A percentile compares a stretch with the other conserved stretches of the same genome.
Evolutionary conservation across 2,888 invertebrate species (phyloP).

Genomic region (Nomada ruficornis): DNA sequence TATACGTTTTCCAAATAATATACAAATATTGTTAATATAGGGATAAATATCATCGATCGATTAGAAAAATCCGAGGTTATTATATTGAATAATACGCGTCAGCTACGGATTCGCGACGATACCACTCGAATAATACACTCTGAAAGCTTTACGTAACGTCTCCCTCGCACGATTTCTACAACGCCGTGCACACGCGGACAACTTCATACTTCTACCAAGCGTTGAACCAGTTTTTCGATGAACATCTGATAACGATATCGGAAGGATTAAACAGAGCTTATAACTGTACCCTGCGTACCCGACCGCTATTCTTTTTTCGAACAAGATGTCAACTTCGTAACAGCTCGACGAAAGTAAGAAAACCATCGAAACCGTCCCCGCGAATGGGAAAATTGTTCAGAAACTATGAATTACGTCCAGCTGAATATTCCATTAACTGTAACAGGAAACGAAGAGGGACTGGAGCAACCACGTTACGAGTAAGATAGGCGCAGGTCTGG

Average conservation of each 20-base stretch:
- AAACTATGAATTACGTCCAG: slow-evolving; percentile 79
- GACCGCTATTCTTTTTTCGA: neutral
- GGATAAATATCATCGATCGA: no score
- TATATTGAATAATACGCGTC: no score
- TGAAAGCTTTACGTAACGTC: no score
- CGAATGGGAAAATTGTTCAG: slow-evolving; percentile 76
- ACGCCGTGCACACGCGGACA: neutral
- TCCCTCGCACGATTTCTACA: no score
- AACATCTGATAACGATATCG: neutral
- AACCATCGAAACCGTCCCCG: neutral
- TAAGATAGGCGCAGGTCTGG: slow-evolving; percentile 56
- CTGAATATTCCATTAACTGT: slow-evolving; percentile 82
- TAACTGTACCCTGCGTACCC: no score
- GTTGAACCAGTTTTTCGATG: no score
- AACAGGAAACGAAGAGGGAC: slow-evolving; percentile 79
- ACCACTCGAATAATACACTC: no score
- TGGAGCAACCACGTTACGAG: slow-evolving; percentile 43
- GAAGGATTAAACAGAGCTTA: neutral
- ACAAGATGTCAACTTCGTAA: neutral
- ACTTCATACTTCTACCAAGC: no score
- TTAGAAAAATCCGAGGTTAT: no score
- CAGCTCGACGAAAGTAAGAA: neutral
- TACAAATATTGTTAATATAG: no score
- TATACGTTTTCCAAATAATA: no score
- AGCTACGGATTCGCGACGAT: no score